Conservation (phyloP, 1,140 invertebrate genomes). For the Drosophila auraria region DNA sequence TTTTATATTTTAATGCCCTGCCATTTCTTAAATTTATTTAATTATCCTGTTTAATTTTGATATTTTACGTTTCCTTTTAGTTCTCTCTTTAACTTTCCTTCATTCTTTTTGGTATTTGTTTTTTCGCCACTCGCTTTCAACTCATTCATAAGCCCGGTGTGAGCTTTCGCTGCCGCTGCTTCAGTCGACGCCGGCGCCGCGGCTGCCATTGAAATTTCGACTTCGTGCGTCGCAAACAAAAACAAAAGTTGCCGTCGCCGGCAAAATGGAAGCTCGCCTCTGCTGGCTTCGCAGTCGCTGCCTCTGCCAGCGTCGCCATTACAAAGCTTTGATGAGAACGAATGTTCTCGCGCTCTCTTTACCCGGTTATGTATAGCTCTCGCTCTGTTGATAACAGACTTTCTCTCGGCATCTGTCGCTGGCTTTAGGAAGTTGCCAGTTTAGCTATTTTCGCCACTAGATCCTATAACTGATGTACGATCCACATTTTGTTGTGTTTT, state of each 20-base stretch:
- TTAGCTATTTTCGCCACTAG: too few species aligned
- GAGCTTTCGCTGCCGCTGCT: conserved; percentile 41
- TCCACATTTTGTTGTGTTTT: too few species aligned
- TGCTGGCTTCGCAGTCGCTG: conserved; percentile 9
- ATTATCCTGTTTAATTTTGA: not conserved
- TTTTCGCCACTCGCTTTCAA: conserved; percentile 24
- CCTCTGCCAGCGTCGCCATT: not conserved
- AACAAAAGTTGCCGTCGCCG: conserved; percentile 70
- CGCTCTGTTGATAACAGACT: not conserved
- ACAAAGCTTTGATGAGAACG: conserved; percentile 12
- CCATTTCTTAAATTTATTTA: not conserved
- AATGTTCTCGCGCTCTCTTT: not conserved
- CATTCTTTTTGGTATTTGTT: conserved; percentile 23
- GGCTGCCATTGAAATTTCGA: conserved; percentile 73
- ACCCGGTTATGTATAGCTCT: not conserved
- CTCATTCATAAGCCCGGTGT: conserved; percentile 59
- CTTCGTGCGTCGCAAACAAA: conserved; percentile 63
- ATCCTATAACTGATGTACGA: too few species aligned
- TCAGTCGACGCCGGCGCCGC: conserved; percentile 23
- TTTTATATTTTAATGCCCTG: not conserved
- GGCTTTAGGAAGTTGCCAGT: too few species aligned
- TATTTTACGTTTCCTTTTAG: not conserved
- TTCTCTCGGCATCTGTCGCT: too few species aligned
- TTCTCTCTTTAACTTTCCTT: not conserved
- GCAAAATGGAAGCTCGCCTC: conserved; percentile 58